Conservation (phyloP, 2,113 vertebrate genomes). For the Chionodraco myersi region DNA sequence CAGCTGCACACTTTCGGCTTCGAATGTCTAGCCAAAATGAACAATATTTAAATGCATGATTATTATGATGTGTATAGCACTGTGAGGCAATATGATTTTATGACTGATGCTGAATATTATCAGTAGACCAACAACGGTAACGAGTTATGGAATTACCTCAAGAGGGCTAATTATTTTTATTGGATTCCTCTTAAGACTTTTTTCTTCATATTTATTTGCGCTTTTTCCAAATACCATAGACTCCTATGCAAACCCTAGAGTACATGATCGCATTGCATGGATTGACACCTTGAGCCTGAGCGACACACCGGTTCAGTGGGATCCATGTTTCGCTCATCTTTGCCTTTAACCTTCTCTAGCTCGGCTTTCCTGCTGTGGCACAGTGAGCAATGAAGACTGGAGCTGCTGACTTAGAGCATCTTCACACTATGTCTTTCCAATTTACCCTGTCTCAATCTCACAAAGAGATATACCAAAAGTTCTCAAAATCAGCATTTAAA, state of each 20-base stretch:
- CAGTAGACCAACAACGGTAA: slow-evolving; percentile 22
- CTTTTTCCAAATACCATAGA: slow-evolving; percentile 4
- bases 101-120: slow-evolving; percentile 32
- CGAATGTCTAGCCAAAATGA: slow-evolving; percentile 26
- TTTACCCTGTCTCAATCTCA: not conserved
- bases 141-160: not conserved
- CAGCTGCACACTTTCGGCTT: slow-evolving; percentile 51
- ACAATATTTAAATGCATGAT: slow-evolving; percentile 51
- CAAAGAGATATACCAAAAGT: not conserved
- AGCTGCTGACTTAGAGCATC: slow-evolving; percentile 24
- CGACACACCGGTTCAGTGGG: not conserved
- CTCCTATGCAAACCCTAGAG: slow-evolving; percentile 30
- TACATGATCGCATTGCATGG: too few relatives aligned
- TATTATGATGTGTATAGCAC: slow-evolving; percentile 37
- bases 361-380: slow-evolving; percentile 38
- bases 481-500: not conserved
- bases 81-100: slow-evolving; percentile 53
- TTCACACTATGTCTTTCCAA: slow-evolving; percentile 3
- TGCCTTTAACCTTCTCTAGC: slow-evolving; percentile 24
- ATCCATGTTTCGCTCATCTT: slow-evolving; percentile 21
- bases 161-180: not conserved
- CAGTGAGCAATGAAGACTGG: slow-evolving; percentile 4
- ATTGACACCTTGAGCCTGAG: too few relatives aligned
- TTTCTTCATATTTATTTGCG: slow-evolving; percentile 19
- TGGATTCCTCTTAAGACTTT: slow-evolving; percentile 8